Conservation (phyloP, 2,797 vertebrate species). For the Aphelocoma californica region DNA sequence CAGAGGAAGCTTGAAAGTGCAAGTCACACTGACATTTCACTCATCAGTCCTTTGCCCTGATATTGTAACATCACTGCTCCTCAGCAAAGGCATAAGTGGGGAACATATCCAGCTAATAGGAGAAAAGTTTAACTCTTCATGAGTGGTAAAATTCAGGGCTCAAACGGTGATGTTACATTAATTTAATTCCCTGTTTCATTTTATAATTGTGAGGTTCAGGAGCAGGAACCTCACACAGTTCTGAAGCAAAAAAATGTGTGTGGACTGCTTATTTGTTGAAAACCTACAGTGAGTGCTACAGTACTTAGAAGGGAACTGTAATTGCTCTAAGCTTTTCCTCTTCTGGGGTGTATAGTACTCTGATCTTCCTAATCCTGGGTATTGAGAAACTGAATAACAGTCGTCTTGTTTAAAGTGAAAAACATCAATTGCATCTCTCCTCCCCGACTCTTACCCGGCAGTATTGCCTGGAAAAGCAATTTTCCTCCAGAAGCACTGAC, state of each 20-base stretch:
- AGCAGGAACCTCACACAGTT: conserved; percentile 35
- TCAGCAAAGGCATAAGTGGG: not conserved
- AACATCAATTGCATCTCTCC: conserved; percentile 56
- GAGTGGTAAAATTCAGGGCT: conserved; percentile 1
- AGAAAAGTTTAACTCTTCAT: conserved; percentile 26
- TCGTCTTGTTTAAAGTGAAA: conserved; percentile 66
- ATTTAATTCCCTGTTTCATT: conserved; percentile 5
- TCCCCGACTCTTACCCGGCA: conserved; percentile 48
- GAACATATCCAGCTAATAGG: not conserved
- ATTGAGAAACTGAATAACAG: conserved; percentile 63
- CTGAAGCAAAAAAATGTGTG: not conserved
- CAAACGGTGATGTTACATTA: not conserved
- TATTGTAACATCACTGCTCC: not conserved
- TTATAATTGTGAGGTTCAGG: conserved; percentile 19
- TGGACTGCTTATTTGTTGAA: conserved; percentile 61
- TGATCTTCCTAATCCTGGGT: conserved; percentile 69
- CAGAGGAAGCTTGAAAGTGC: conserved; percentile 46
- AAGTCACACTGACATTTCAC: conserved; percentile 61
- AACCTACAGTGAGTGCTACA: conserved; percentile 49
- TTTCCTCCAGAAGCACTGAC: conserved; percentile 26
- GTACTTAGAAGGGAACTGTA: conserved; percentile 57
- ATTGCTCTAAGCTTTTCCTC: conserved; percentile 71
- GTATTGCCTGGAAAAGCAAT: conserved; percentile 30
- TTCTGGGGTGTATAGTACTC: conserved; percentile 49
- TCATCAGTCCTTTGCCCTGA: conserved; percentile 37